These are phyloP conservation scores for Chionoecetes opilio DNA, from an alignment of 1,140 invertebrate genomes.

Conservation along the genomic window DNA sequence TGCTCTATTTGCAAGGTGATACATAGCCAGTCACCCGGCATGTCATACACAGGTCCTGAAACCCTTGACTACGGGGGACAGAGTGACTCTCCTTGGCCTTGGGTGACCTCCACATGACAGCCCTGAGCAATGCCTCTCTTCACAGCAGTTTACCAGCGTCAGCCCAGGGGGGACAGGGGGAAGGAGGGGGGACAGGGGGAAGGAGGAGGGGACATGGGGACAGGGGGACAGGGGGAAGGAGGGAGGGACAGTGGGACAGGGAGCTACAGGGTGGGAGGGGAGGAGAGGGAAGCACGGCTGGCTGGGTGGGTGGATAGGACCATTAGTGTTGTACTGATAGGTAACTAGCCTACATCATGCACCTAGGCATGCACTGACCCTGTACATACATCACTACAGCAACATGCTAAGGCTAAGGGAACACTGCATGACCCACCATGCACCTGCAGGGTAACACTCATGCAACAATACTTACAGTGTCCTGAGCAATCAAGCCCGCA, in stretches of 20 bases:
- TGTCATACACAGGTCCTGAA: neutral
- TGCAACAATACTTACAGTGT: conserved; percentile 74
- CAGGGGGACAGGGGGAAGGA: neutral
- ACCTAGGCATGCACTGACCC: conserved; percentile 52
- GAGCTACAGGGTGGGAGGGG: neutral
- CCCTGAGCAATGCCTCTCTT: neutral
- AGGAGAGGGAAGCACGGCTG: conserved; percentile 36
- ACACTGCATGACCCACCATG: conserved; percentile 67
- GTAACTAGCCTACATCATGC: conserved; percentile 51
- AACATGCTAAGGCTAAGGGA: conserved; percentile 32
- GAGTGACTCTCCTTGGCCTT: neutral
- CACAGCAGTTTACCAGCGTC: conserved; percentile 22
- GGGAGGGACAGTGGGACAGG: neutral
- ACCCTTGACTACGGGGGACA: neutral
- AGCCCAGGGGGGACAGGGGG: neutral
- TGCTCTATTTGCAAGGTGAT: neutral
- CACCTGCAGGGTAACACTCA: conserved; percentile 52
- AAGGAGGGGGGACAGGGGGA: neutral
- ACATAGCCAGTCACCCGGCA: neutral
- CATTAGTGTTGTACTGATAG: conserved; percentile 38
- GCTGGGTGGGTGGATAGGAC: conserved; percentile 39
- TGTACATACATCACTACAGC: neutral
- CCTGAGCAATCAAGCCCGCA: conserved; percentile 77
- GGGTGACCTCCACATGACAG: neutral
- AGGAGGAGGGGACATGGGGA: conserved; percentile 27